phyloP scores from a whole-genome alignment of 2,888 invertebrate genomes.

The Polietes domitor region DNA sequence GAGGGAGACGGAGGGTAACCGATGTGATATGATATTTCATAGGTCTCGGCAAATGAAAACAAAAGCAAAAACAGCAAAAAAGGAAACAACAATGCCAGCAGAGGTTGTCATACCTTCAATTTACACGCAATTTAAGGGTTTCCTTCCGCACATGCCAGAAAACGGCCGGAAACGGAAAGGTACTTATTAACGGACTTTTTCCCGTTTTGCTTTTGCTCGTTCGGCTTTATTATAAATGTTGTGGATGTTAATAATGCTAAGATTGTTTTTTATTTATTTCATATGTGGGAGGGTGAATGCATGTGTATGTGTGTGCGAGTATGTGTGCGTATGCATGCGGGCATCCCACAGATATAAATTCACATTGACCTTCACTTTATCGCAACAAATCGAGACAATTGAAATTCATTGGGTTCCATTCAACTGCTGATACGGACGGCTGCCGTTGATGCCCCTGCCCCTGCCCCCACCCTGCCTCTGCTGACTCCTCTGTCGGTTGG shows the following conservation, averaged over 20 bases:
- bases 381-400: slow-evolving; percentile 53
- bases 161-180: slow-evolving; percentile 18
- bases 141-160: not conserved
- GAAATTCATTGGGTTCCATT: slow-evolving; percentile 49
- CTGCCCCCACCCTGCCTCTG: not conserved
- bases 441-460: not conserved
- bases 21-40: slow-evolving; percentile 12
- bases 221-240: slow-evolving; percentile 24
- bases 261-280: slow-evolving; percentile 41
- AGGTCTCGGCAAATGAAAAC: not conserved
- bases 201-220: slow-evolving; percentile 14
- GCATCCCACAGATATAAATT: slow-evolving; percentile 18
- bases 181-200: slow-evolving; percentile 47
- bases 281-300: not conserved
- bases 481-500: not conserved
- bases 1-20: not conserved
- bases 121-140: slow-evolving; percentile 35
- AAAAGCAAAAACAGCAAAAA: not conserved
- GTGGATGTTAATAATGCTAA: slow-evolving; percentile 44
- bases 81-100: not conserved
- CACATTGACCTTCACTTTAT: slow-evolving; percentile 47
- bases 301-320: not conserved
- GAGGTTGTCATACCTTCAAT: slow-evolving; percentile 40
- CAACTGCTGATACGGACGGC: not conserved
- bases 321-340: not conserved